These are phyloP conservation scores for Chloropsis cyanopogon DNA, from an alignment of 2,113 vertebrate genomes.

Conservation along the genomic window DNA sequence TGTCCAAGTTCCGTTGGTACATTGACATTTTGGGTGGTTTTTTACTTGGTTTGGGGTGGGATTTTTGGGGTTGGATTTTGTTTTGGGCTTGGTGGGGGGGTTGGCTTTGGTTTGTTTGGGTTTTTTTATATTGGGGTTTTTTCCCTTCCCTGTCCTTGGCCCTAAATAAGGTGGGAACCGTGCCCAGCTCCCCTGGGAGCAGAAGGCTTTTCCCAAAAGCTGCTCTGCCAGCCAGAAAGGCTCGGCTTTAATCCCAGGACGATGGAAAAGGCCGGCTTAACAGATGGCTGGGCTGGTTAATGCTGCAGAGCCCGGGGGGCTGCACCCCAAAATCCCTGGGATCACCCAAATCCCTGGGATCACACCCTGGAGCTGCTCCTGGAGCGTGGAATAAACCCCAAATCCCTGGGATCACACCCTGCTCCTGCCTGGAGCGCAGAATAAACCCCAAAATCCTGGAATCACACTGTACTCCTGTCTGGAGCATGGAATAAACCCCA, in stretches of 20 bases:
- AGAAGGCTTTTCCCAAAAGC: background rate
- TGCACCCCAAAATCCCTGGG: no score
- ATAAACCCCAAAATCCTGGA: no score
- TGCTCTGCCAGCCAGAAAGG: background rate
- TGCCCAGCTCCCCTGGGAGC: accelerated
- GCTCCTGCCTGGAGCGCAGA: no score
- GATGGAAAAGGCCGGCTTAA: background rate
- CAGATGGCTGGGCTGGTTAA: slow-evolving; percentile 18
- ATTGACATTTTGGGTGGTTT: background rate
- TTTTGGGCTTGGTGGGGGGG: background rate
- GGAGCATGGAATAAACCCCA: no score
- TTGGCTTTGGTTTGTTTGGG: background rate
- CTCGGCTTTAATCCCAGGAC: background rate
- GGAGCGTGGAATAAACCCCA: no score
- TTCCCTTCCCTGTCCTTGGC: background rate
- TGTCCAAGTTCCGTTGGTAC: accelerated
- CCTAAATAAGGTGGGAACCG: background rate
- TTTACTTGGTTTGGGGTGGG: background rate
- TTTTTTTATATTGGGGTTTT: background rate
- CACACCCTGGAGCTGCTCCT: no score
- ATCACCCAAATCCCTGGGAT: no score
- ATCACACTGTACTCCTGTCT: no score
- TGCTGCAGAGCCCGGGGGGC: no score
- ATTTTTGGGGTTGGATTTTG: background rate
- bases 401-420: no score